Percentiles rank a stretch among this genome's conserved stretches.
phyloP scores from a whole-genome alignment of 1,140 invertebrate genomes.

The Teleopsis dalmanni region DNA sequence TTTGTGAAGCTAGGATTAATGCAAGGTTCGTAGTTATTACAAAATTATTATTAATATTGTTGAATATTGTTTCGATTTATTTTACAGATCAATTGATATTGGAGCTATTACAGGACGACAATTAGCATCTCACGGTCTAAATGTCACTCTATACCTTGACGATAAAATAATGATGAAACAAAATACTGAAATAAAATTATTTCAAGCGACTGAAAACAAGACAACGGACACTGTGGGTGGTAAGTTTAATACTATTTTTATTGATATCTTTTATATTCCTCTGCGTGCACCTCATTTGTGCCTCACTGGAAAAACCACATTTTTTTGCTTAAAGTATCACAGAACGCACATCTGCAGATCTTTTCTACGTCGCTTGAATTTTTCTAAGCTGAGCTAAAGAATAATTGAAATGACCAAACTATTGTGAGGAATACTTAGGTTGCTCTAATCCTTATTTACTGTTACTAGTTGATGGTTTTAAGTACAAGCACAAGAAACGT shows the following conservation, averaged over 20 bases:
- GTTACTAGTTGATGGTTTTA: too few species aligned
- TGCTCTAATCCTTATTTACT: too few species aligned
- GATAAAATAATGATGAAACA: slow-evolving; percentile 45
- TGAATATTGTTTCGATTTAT: not conserved
- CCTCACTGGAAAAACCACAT: too few species aligned
- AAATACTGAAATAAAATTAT: slow-evolving; percentile 39
- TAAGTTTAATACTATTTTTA: slow-evolving; percentile 9
- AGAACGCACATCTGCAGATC: too few species aligned
- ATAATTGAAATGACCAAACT: too few species aligned
- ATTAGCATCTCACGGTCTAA: slow-evolving; percentile 72
- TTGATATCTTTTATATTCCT: not conserved
- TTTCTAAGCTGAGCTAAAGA: too few species aligned
- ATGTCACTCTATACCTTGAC: slow-evolving; percentile 60
- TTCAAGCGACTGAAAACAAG: slow-evolving; percentile 38
- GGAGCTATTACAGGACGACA: slow-evolving; percentile 72
- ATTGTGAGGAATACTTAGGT: too few species aligned
- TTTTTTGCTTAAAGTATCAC: too few species aligned
- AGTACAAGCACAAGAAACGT: too few species aligned
- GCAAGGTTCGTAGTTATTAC: slow-evolving; percentile 1
- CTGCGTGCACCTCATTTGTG: too few species aligned
- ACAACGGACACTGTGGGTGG: slow-evolving; percentile 35
- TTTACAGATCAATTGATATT: slow-evolving; percentile 54
- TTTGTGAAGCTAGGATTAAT: slow-evolving; percentile 50
- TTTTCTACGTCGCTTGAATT: too few species aligned
- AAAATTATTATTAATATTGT: not conserved